A percentile compares a stretch with the other conserved stretches of the same genome.
phyloP scores from a whole-genome alignment of 2,888 invertebrate species.

The Seira sanloemensis region DNA sequence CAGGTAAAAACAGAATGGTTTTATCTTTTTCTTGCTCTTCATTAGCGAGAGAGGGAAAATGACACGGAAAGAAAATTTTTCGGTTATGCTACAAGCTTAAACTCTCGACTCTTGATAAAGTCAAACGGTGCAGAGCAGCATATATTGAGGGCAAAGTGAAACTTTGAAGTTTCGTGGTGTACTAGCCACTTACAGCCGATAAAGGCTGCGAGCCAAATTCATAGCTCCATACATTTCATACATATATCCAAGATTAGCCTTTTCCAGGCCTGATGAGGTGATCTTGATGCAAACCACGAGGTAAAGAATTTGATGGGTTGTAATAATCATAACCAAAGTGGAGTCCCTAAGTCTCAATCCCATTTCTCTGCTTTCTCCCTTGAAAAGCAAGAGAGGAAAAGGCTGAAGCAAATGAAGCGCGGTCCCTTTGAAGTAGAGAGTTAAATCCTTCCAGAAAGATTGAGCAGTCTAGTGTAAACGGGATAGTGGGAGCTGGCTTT shows the following conservation, averaged over 20 bases:
- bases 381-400: not conserved
- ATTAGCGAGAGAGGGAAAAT: not conserved
- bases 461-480: no score
- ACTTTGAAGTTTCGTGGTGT: not conserved
- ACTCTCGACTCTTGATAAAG: not conserved
- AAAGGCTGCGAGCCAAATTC: not conserved
- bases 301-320: slow-evolving; percentile 43
- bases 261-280: slow-evolving; percentile 34
- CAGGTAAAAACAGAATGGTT: not conserved
- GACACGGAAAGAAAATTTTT: not conserved
- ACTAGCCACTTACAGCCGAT: no score
- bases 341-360: slow-evolving; percentile 57
- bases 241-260: not conserved
- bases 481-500: no score
- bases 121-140: not conserved
- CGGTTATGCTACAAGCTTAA: no score
- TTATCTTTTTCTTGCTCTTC: not conserved
- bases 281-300: slow-evolving; percentile 54
- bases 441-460: no score
- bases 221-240: no score
- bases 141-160: not conserved
- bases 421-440: no score
- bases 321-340: slow-evolving; percentile 52
- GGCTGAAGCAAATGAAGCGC: no score
- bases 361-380: slow-evolving; percentile 18